Evolutionary conservation across 2,888 invertebrate genomes (phyloP).

Genomic region (Tanypteryx hageni): DNA sequence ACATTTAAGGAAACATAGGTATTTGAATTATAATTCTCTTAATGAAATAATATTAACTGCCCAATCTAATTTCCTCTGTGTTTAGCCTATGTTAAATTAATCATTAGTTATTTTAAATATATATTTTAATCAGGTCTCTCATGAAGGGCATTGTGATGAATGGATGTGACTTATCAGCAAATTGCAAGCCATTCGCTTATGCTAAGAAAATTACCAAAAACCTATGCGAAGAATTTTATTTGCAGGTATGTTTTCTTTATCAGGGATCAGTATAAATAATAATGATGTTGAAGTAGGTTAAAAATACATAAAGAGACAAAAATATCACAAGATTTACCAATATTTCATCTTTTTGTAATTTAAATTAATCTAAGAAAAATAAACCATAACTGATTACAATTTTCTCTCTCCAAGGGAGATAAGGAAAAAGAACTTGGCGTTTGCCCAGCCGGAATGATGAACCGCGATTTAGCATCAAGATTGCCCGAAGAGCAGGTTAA

Average conservation of each 20-base stretch:
- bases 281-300: background rate
- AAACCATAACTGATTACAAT: background rate
- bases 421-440: conserved; percentile 79
- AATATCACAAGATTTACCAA: background rate
- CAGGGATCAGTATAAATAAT: conserved; percentile 33
- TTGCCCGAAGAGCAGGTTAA: conserved; percentile 82
- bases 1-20: conserved; percentile 76
- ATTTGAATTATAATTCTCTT: background rate
- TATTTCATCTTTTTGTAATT: background rate
- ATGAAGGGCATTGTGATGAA: conserved; percentile 80
- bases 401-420: conserved; percentile 76
- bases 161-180: conserved; percentile 79
- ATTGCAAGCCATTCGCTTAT: conserved; percentile 79
- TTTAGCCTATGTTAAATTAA: background rate
- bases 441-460: conserved; percentile 81
- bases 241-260: conserved; percentile 74
- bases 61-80: no score
- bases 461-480: conserved; percentile 78
- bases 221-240: conserved; percentile 79
- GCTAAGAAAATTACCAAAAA: conserved; percentile 77
- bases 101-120: background rate
- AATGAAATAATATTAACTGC: background rate
- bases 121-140: conserved; percentile 71
- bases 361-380: no score
- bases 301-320: background rate